Percentiles rank a stretch among this genome's conserved stretches.
These are phyloP conservation scores for Lasiurus cinereus DNA, from an alignment of 2,113 vertebrate species.

Conservation along the genomic window DNA sequence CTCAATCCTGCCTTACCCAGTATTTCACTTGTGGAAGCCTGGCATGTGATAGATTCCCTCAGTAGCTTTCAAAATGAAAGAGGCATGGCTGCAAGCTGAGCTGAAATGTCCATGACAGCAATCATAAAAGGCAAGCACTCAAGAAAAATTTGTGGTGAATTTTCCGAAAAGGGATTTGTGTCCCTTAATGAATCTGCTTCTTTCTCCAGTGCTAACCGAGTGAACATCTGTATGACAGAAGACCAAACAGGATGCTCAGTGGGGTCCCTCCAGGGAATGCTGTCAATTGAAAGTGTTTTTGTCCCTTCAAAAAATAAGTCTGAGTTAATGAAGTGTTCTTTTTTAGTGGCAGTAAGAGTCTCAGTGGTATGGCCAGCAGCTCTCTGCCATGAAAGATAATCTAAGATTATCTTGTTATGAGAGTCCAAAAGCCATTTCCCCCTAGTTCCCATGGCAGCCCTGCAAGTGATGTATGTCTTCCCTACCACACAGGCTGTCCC, in stretches of 20 bases:
- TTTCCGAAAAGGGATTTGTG: constrained; percentile 75
- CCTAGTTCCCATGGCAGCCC: background rate
- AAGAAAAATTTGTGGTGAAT: constrained; percentile 71
- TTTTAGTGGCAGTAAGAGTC: background rate
- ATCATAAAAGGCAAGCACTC: constrained; percentile 64
- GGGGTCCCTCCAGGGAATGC: constrained; percentile 27
- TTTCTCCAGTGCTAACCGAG: constrained; percentile 78
- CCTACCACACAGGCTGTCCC: background rate
- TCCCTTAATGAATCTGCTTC: constrained; percentile 77
- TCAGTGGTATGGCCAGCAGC: background rate
- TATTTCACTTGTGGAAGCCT: background rate
- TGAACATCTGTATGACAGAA: constrained; percentile 77
- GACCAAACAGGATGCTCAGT: constrained; percentile 41
- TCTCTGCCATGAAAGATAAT: background rate
- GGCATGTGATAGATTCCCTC: background rate
- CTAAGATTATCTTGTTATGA: background rate
- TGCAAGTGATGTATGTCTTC: background rate
- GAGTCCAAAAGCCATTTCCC: background rate
- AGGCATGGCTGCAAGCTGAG: constrained; percentile 31
- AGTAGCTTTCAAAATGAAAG: constrained; percentile 70
- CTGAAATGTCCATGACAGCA: constrained; percentile 50
- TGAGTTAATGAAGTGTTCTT: constrained; percentile 11
- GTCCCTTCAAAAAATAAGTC: constrained; percentile 41
- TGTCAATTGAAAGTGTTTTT: constrained; percentile 68
- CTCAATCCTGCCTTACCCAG: background rate